Evolutionary conservation across 2,888 invertebrate genomes (phyloP).

Genomic region (Parnassius smintheus): DNA sequence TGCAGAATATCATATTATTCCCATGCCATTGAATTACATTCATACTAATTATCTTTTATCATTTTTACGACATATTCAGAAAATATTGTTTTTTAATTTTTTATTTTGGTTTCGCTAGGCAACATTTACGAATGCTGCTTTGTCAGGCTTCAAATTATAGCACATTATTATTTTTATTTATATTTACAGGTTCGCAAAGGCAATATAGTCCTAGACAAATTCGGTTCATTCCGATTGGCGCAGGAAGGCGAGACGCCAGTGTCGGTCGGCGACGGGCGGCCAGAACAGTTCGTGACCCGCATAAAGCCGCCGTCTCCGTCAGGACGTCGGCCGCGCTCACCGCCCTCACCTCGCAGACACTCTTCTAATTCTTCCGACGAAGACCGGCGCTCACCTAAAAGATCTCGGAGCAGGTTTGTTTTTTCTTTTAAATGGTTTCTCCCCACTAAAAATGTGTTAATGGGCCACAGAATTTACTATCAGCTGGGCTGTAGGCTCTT

Average conservation of each 20-base stretch:
- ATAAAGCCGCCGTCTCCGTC: slow-evolving; percentile 69
- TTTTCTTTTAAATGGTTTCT: too few relatives aligned
- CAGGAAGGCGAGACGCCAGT: slow-evolving; percentile 77
- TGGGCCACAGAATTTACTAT: too few relatives aligned
- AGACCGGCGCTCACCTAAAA: slow-evolving; percentile 53
- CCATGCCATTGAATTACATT: too few relatives aligned
- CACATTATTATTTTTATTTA: slow-evolving; percentile 5
- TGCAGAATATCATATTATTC: too few relatives aligned
- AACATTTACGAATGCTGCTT: too few relatives aligned
- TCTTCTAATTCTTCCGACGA: slow-evolving; percentile 71
- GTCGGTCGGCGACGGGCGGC: slow-evolving; percentile 70
- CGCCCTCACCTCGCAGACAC: slow-evolving; percentile 68
- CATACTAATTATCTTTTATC: too few relatives aligned
- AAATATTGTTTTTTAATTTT: too few relatives aligned
- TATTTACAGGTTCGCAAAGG: slow-evolving; percentile 68
- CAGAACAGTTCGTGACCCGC: slow-evolving; percentile 77
- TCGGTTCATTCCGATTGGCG: slow-evolving; percentile 86
- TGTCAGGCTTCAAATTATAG: too few relatives aligned
- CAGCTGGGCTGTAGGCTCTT: too few relatives aligned
- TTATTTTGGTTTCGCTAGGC: too few relatives aligned
- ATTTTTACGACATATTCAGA: too few relatives aligned
- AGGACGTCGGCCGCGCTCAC: slow-evolving; percentile 65
- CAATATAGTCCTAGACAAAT: slow-evolving; percentile 86
- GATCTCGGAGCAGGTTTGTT: slow-evolving; percentile 66
- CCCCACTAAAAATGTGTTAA: too few relatives aligned